Conservation (phyloP, 2,113 vertebrate genomes). For the Corythaixoides concolor region DNA sequence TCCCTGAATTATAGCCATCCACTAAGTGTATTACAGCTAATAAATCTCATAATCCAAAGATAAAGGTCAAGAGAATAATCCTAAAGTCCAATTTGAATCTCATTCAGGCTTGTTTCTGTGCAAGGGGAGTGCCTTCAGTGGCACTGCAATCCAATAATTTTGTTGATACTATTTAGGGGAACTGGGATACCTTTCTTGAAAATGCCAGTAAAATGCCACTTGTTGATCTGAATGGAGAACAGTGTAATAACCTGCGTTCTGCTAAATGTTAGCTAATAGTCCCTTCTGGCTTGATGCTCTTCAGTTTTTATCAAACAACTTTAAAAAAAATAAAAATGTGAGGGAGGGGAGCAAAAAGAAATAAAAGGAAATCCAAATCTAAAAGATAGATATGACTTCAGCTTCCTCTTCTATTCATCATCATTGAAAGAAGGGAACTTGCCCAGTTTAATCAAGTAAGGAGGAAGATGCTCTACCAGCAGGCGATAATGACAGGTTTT, state of each 20-base stretch:
- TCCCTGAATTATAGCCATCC: background rate
- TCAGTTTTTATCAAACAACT: background rate
- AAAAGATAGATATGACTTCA: background rate
- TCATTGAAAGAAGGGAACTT: background rate
- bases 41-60: slow-evolving; percentile 50
- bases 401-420: background rate
- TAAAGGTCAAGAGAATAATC: slow-evolving; percentile 45
- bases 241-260: background rate
- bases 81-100: slow-evolving; percentile 11
- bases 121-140: background rate
- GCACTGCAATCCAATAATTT: background rate
- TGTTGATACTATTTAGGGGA: background rate
- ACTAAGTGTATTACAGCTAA: slow-evolving; percentile 31
- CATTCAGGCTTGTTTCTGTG: background rate
- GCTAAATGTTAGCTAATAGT: background rate
- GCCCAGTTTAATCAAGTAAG: background rate
- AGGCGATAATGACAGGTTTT: background rate
- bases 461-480: background rate
- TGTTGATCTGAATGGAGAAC: background rate
- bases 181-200: background rate
- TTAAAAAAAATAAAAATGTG: background rate
- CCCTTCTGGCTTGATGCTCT: background rate
- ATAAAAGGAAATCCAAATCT: background rate
- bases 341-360: background rate
- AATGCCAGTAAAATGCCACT: background rate